Conservation (phyloP, 2,113 vertebrate genomes). For the Archilochus colubris region DNA sequence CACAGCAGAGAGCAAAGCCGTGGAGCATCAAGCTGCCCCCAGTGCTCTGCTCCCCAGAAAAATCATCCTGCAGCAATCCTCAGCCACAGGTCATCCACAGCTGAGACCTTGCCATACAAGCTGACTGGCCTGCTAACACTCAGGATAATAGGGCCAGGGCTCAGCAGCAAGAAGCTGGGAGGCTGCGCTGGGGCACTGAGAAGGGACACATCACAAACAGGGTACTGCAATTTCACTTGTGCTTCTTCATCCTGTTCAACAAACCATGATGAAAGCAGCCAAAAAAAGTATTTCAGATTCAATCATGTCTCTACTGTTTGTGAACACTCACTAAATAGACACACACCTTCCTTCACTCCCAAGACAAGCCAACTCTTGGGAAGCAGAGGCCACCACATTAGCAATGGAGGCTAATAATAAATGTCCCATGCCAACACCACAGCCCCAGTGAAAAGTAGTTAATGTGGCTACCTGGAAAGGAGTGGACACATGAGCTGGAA, state of each 20-base stretch:
- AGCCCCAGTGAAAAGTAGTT: neutral
- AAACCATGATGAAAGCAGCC: neutral
- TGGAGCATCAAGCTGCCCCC: neutral
- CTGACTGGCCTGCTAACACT: neutral
- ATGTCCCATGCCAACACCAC: neutral
- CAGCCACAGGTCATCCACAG: neutral
- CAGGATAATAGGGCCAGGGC: neutral
- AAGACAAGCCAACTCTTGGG: neutral
- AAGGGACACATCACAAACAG: neutral
- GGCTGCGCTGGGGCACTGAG: neutral
- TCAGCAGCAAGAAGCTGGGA: neutral
- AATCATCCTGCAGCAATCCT: neutral
- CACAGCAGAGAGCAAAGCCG: neutral
- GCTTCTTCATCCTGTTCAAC: neutral
- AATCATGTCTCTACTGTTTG: rapidly evolving
- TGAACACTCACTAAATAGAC: neutral
- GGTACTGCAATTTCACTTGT: neutral
- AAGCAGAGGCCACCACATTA: neutral
- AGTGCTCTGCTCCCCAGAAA: neutral
- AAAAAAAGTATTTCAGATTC: neutral
- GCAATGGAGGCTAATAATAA: neutral
- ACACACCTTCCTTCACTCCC: rapidly evolving
- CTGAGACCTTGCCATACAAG: rapidly evolving
- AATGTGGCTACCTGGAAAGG: neutral
- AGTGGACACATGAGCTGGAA: neutral